Percentiles rank a stretch among this genome's conserved stretches.
Conservation (phyloP, 2,888 invertebrate genomes). For the Rotaria sp. region DNA sequence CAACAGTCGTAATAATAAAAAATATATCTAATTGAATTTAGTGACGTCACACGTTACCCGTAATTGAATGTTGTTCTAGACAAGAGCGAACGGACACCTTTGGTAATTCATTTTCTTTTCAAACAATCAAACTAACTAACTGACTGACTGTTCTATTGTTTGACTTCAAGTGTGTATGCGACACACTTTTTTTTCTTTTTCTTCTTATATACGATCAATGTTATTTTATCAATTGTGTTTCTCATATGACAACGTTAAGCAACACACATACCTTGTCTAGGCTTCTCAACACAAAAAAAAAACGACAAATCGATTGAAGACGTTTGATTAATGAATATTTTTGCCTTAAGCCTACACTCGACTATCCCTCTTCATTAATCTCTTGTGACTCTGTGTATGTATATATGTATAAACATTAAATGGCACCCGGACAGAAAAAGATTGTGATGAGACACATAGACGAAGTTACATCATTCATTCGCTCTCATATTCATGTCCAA, state of each 20-base stretch:
- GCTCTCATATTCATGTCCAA: background rate
- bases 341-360: background rate
- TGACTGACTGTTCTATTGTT: background rate
- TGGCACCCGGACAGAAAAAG: constrained; percentile 12
- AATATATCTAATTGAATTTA: constrained; percentile 10
- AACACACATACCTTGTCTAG: constrained; percentile 7
- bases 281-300: background rate
- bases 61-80: constrained; percentile 24
- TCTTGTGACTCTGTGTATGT: constrained; percentile 1
- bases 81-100: constrained; percentile 8
- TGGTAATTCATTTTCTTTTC: constrained; percentile 18
- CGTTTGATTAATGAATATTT: constrained; percentile 18
- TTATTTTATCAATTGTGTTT: constrained; percentile 24
- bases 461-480: background rate
- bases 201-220: background rate
- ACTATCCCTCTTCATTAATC: constrained; percentile 24
- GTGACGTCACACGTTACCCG: background rate
- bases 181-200: background rate
- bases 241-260: background rate
- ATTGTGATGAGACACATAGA: background rate
- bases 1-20: background rate
- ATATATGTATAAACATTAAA: background rate
- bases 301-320: background rate
- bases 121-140: constrained; percentile 10
- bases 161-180: background rate